Evolutionary conservation across 2,113 vertebrate species (phyloP).

Genomic region (Ceyx melanurus): DNA sequence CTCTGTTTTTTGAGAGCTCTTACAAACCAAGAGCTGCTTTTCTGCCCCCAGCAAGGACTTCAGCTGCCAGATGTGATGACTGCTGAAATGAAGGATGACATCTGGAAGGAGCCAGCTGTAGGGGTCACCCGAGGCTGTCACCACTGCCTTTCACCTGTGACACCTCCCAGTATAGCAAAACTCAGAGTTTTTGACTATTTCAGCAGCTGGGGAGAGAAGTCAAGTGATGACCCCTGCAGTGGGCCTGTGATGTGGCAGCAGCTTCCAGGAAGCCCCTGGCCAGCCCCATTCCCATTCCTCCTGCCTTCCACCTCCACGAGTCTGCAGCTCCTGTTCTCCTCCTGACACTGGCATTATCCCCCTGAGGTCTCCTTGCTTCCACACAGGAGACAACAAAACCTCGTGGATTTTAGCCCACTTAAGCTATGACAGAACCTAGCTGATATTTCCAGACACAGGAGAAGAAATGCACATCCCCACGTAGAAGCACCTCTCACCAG

Average conservation of each 20-base stretch:
- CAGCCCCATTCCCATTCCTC: background rate
- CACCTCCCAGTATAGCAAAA: background rate
- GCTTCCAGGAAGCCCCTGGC: background rate
- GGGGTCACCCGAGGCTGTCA: background rate
- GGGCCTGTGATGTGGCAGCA: background rate
- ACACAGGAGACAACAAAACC: background rate
- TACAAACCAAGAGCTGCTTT: background rate
- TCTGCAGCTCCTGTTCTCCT: background rate
- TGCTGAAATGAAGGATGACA: background rate
- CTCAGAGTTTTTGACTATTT: background rate
- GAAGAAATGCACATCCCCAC: background rate
- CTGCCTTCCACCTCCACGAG: background rate
- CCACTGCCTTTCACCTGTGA: background rate
- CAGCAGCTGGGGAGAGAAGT: background rate
- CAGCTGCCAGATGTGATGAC: background rate
- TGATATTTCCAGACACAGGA: background rate
- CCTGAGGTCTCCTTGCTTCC: background rate
- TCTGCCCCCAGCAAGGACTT: fast-evolving
- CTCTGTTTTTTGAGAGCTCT: background rate
- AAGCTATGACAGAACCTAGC: background rate
- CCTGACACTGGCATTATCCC: background rate
- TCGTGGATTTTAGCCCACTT: background rate
- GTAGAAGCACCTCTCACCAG: background rate
- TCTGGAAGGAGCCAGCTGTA: background rate
- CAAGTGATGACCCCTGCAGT: background rate